phyloP scores from a whole-genome alignment of 2,888 invertebrate species.

The Altica lythri region DNA sequence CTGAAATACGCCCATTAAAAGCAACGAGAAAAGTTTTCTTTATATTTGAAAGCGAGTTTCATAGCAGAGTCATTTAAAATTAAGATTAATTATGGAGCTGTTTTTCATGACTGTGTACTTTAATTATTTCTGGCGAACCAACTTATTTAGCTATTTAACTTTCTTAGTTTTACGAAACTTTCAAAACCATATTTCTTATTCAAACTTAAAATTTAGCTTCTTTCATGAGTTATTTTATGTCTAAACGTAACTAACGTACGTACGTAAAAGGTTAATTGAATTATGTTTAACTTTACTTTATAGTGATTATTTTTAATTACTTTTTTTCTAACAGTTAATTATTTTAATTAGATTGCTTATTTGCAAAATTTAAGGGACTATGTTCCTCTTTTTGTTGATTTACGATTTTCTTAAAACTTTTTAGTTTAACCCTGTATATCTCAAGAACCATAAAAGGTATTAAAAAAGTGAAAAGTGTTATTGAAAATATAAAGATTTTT shows the following conservation, averaged over 20 bases:
- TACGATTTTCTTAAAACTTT: too few species aligned
- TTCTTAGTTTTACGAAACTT: slow-evolving; percentile 45
- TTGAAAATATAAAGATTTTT: too few species aligned
- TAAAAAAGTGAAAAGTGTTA: too few species aligned
- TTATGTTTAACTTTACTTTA: slow-evolving; percentile 5
- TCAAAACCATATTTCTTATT: slow-evolving; percentile 47
- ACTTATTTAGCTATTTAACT: slow-evolving; percentile 52
- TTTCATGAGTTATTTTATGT: slow-evolving; percentile 27
- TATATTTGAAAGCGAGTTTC: slow-evolving; percentile 32
- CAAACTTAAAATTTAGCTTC: slow-evolving; percentile 42
- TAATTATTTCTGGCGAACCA: slow-evolving; percentile 46
- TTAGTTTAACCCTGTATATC: too few species aligned
- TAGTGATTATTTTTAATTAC: too few species aligned
- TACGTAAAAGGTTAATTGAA: slow-evolving; percentile 21
- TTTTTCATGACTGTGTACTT: slow-evolving; percentile 51
- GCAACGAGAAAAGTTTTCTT: slow-evolving; percentile 32
- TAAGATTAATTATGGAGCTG: slow-evolving; percentile 55
- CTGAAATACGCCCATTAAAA: slow-evolving; percentile 22
- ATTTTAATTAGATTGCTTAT: too few species aligned
- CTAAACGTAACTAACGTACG: too few species aligned
- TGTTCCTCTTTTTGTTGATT: too few species aligned
- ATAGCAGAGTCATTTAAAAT: slow-evolving; percentile 51
- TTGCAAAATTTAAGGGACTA: too few species aligned
- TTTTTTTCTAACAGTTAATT: too few species aligned
- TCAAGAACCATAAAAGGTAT: too few species aligned